These are phyloP conservation scores for Nesospiza acunhae DNA, from an alignment of 2,113 vertebrate genomes.

Conservation along the genomic window DNA sequence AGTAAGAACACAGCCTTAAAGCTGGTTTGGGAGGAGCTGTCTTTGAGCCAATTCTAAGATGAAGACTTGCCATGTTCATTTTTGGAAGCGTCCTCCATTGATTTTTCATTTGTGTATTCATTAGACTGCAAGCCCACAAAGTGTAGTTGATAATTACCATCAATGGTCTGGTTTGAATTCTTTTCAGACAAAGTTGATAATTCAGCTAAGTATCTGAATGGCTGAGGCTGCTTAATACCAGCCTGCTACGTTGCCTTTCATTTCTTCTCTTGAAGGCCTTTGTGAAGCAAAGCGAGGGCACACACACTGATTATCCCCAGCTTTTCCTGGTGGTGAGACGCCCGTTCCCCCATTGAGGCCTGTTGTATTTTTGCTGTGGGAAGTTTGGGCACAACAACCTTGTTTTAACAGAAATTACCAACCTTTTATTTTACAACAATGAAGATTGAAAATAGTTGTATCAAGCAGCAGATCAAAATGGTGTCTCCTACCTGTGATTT, in stretches of 20 bases:
- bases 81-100: constrained; percentile 60
- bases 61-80: constrained; percentile 45
- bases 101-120: constrained; percentile 62
- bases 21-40: constrained; percentile 11
- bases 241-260: background rate
- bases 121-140: constrained; percentile 60
- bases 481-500: background rate
- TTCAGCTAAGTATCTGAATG: constrained; percentile 41
- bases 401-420: background rate
- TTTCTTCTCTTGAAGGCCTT: constrained; percentile 2
- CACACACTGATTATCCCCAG: background rate
- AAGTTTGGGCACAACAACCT: background rate
- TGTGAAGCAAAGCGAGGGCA: background rate
- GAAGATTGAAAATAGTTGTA: background rate
- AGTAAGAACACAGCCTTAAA: background rate
- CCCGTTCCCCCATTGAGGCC: background rate
- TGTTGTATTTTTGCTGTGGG: rapidly evolving
- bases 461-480: background rate
- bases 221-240: constrained; percentile 24
- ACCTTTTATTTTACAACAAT: background rate
- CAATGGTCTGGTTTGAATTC: constrained; percentile 38
- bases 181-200: constrained; percentile 37
- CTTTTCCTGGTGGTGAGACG: background rate
- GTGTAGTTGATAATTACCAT: constrained; percentile 62
- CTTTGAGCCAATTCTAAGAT: constrained; percentile 42